Evolutionary conservation across 2,888 invertebrate species (phyloP).

Genomic region (Lottia scabra): DNA sequence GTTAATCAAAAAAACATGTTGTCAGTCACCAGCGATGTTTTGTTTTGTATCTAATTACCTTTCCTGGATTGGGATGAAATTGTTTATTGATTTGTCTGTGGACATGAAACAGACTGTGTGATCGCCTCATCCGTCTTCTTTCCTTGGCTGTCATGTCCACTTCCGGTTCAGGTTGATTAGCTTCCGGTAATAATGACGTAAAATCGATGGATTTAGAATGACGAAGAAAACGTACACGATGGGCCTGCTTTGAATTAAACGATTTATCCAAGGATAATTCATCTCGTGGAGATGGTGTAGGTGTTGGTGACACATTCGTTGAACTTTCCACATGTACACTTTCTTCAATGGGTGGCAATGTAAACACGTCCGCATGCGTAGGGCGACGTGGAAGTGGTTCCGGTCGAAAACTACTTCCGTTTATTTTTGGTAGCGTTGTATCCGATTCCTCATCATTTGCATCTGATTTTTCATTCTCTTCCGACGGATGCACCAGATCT

Average conservation of each 20-base stretch:
- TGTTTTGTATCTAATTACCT: not conserved
- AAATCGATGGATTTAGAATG: not conserved
- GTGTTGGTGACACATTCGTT: not conserved
- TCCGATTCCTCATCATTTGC: not conserved
- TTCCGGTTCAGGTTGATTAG: not conserved
- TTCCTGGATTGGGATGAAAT: not conserved
- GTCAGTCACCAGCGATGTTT: no score
- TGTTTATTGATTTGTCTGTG: not conserved
- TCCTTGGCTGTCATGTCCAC: not conserved
- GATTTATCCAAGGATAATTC: no score
- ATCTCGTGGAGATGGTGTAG: no score
- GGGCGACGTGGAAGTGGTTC: not conserved
- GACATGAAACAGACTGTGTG: not conserved
- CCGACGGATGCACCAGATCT: not conserved
- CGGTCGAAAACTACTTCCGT: not conserved
- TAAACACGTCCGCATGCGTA: not conserved
- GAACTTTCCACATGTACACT: not conserved
- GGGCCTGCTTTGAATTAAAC: no score
- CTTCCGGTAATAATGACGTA: not conserved
- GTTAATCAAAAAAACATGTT: no score
- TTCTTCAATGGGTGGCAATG: not conserved
- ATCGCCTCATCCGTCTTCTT: not conserved
- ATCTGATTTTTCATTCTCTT: not conserved
- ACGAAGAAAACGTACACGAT: not conserved
- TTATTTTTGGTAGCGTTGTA: not conserved